Conservation (phyloP, 2,797 vertebrate species). For the Manis javanica region DNA sequence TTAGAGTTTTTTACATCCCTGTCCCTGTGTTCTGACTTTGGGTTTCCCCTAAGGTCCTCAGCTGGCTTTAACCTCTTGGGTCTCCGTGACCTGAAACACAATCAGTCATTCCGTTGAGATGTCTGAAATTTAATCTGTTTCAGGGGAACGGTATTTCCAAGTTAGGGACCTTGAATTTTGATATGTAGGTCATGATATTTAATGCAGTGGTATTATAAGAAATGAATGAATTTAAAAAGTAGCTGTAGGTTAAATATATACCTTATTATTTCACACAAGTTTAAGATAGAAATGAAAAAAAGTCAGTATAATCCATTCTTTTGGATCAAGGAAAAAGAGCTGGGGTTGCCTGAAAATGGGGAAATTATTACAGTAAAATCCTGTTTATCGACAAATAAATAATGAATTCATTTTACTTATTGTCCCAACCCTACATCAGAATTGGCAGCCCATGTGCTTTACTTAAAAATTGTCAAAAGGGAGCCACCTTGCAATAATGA, state of each 20-base stretch:
- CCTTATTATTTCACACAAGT: neutral
- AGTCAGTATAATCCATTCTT: neutral
- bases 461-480: neutral
- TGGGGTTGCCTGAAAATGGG: neutral
- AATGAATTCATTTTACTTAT: neutral
- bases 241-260: neutral
- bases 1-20: neutral
- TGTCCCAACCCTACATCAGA: neutral
- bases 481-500: rapidly evolving
- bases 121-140: neutral
- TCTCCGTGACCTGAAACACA: neutral
- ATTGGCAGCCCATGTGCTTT: neutral
- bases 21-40: neutral
- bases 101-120: neutral
- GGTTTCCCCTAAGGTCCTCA: neutral
- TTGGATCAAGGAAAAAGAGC: neutral
- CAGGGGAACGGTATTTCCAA: neutral
- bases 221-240: neutral
- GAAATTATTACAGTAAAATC: neutral
- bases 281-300: neutral
- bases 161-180: neutral
- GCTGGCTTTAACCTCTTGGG: neutral
- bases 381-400: neutral
- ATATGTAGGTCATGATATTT: neutral
- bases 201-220: neutral